phyloP scores from a whole-genome alignment of 2,797 vertebrate species.

The Paedocypris micromegethes region DNA sequence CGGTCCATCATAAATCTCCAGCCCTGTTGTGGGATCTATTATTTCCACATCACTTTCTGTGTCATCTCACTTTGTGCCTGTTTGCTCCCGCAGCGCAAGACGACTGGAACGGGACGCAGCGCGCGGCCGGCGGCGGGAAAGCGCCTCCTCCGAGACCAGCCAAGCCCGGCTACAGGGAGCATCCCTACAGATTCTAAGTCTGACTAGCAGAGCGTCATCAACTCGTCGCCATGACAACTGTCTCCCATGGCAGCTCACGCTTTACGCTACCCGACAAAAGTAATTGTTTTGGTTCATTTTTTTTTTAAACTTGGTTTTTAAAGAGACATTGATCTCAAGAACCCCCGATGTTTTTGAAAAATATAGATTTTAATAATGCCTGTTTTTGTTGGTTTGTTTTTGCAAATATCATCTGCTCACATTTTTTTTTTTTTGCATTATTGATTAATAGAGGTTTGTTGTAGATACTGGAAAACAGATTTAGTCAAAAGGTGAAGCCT shows the following conservation, averaged over 20 bases:
- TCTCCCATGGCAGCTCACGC: conserved; percentile 92
- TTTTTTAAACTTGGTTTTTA: conserved; percentile 49
- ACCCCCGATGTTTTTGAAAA: conserved; percentile 58
- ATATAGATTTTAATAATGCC: conserved; percentile 61
- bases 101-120: conserved; percentile 89
- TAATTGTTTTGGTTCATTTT: conserved; percentile 84
- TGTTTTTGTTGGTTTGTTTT: conserved; percentile 58
- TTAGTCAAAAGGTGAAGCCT: conserved; percentile 56
- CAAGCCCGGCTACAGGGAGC: conserved; percentile 89
- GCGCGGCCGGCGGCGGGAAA: conserved; percentile 73
- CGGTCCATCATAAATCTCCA: no score
- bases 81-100: conserved; percentile 76
- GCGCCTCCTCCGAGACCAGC: conserved; percentile 79
- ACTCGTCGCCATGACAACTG: conserved; percentile 82
- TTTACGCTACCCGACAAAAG: conserved; percentile 96
- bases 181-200: conserved; percentile 93
- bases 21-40: not conserved
- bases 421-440: conserved; percentile 69
- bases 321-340: conserved; percentile 58
- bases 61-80: not conserved
- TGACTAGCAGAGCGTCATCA: conserved; percentile 69
- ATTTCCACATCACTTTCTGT: not conserved
- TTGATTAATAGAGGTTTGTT: conserved; percentile 55
- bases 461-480: conserved; percentile 69
- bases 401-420: conserved; percentile 59